These are phyloP conservation scores for Sebastes goodei DNA, from an alignment of 2,797 vertebrate species.

Conservation along the genomic window DNA sequence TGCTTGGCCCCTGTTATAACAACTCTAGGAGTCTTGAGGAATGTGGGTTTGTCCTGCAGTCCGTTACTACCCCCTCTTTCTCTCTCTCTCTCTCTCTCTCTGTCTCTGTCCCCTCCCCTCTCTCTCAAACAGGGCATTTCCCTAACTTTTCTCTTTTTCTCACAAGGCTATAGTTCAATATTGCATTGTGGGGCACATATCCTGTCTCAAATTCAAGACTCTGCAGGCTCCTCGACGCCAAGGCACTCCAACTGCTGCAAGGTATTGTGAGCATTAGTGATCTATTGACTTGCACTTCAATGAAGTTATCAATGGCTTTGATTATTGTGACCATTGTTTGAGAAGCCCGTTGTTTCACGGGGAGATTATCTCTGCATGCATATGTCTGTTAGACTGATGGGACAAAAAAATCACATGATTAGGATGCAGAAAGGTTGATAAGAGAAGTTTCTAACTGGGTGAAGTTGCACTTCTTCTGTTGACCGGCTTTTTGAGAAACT, in stretches of 20 bases:
- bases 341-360: constrained; percentile 44
- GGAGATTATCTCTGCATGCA: constrained; percentile 33
- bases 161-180: constrained; percentile 83
- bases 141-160: constrained; percentile 85
- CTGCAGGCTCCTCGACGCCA: constrained; percentile 75
- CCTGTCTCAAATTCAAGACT: constrained; percentile 82
- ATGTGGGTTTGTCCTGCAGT: constrained; percentile 85
- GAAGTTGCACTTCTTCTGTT: background rate
- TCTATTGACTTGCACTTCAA: constrained; percentile 28
- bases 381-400: background rate
- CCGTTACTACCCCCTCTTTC: constrained; percentile 77
- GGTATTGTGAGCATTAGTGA: constrained; percentile 70
- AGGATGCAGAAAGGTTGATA: background rate
- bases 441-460: background rate
- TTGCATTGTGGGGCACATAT: constrained; percentile 79
- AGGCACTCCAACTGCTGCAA: constrained; percentile 72
- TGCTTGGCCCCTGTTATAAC: constrained; percentile 72
- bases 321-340: constrained; percentile 60
- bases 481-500: constrained; percentile 40
- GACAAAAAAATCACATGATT: background rate
- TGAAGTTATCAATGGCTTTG: constrained; percentile 51
- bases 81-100: constrained; percentile 35
- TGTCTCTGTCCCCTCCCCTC: constrained; percentile 84
- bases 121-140: constrained; percentile 83
- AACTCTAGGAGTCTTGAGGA: constrained; percentile 81